Evolutionary conservation across 2,888 invertebrate species (phyloP).

Genomic region (Slavum lentiscoides): DNA sequence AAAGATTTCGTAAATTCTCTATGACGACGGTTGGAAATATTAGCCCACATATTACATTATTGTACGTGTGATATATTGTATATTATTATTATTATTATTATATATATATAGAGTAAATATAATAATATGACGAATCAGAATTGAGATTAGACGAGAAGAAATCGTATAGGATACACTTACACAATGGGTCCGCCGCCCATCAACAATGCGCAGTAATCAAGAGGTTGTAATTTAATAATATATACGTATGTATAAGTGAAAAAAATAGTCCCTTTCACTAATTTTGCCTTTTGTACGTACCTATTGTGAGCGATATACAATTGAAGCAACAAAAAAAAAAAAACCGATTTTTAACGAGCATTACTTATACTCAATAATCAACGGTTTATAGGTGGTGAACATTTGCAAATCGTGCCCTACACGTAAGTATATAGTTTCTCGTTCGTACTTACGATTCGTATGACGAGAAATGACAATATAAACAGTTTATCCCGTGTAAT

Average conservation of each 20-base stretch:
- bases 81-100: too few relatives aligned
- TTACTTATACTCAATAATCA: constrained; percentile 34
- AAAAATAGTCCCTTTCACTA: constrained; percentile 41
- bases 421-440: too few relatives aligned
- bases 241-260: constrained; percentile 12
- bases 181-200: constrained; percentile 39
- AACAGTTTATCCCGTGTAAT: too few relatives aligned
- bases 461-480: too few relatives aligned
- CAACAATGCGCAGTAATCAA: constrained; percentile 47
- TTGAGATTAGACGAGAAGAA: constrained; percentile 18
- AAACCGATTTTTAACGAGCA: constrained; percentile 8
- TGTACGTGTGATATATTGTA: too few relatives aligned
- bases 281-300: constrained; percentile 19
- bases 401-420: constrained; percentile 22
- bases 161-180: constrained; percentile 13
- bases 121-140: neutral
- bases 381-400: constrained; percentile 23
- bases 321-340: constrained; percentile 20
- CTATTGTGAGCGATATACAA: constrained; percentile 1
- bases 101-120: neutral
- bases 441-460: too few relatives aligned
- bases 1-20: too few relatives aligned
- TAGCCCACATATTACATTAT: neutral
- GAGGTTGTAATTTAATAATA: constrained; percentile 48
- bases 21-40: too few relatives aligned